phyloP scores from a whole-genome alignment of 2,797 vertebrate genomes.

The Mus spretus region DNA sequence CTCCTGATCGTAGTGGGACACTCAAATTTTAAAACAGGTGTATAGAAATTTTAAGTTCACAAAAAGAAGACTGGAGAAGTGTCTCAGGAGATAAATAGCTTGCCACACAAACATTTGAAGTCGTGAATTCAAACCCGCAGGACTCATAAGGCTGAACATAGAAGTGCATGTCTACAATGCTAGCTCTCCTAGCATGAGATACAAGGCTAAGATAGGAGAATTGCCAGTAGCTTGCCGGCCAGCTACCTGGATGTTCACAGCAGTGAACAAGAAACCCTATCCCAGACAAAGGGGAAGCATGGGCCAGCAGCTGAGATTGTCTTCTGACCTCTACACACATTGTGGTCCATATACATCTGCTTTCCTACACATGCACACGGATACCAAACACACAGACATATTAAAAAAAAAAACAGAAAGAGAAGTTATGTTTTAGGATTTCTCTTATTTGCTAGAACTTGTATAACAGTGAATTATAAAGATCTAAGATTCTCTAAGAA shows the following conservation, averaged over 20 bases:
- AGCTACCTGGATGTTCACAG: not conserved
- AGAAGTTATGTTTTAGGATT: constrained; percentile 24
- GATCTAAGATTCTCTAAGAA: constrained; percentile 2
- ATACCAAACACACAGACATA: not conserved
- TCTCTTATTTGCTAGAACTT: constrained; percentile 5
- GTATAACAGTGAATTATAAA: not conserved
- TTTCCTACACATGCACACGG: no score
- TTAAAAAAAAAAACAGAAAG: not conserved
- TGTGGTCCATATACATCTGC: no score
- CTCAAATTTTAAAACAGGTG: not conserved
- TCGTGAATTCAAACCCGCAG: not conserved
- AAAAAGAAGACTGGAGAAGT: not conserved
- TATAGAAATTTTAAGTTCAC: constrained; percentile 18
- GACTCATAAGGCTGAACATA: not conserved
- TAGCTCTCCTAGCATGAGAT: not conserved
- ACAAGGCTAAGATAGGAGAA: not conserved
- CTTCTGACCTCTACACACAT: not conserved
- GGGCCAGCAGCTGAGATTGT: not conserved
- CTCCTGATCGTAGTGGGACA: not conserved
- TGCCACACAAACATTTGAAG: not conserved
- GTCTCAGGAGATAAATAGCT: not conserved
- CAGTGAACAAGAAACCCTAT: not conserved
- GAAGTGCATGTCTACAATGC: not conserved
- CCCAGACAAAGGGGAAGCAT: not conserved
- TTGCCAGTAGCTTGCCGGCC: not conserved